Conservation (phyloP, 2,113 vertebrate genomes). For the Uria lomvia region DNA sequence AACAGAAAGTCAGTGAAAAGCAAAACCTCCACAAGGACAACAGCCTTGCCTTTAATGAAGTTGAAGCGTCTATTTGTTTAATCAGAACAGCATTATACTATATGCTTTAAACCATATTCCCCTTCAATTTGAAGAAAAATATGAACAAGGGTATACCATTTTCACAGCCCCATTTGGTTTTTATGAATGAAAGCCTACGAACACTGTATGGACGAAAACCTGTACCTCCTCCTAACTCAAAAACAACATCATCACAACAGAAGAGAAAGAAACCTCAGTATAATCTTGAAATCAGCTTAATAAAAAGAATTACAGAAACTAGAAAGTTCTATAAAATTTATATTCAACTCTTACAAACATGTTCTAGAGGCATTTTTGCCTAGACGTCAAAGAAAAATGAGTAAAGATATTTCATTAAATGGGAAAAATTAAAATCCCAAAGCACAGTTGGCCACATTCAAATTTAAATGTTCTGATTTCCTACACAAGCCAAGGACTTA, state of each 20-base stretch:
- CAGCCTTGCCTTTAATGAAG: neutral
- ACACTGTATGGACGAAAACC: neutral
- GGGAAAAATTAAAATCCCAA: conserved; percentile 5
- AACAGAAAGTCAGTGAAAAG: neutral
- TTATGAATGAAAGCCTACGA: neutral
- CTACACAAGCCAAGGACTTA: conserved; percentile 17
- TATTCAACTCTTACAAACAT: neutral
- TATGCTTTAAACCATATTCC: neutral
- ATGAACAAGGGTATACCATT: neutral
- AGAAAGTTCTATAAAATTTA: neutral
- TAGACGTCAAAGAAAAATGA: conserved; percentile 3
- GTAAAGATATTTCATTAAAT: neutral
- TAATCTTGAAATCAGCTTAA: neutral
- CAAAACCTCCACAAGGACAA: neutral
- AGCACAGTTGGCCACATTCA: conserved; percentile 8
- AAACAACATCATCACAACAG: neutral
- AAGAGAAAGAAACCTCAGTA: neutral
- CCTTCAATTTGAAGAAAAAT: neutral
- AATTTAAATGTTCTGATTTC: conserved; percentile 21
- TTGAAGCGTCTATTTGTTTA: neutral
- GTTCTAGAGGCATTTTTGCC: neutral
- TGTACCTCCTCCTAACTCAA: neutral
- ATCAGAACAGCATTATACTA: neutral
- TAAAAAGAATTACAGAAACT: neutral
- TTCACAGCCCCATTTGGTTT: neutral